Conservation (phyloP, 2,797 vertebrate species). For the Psittacula derbiana region DNA sequence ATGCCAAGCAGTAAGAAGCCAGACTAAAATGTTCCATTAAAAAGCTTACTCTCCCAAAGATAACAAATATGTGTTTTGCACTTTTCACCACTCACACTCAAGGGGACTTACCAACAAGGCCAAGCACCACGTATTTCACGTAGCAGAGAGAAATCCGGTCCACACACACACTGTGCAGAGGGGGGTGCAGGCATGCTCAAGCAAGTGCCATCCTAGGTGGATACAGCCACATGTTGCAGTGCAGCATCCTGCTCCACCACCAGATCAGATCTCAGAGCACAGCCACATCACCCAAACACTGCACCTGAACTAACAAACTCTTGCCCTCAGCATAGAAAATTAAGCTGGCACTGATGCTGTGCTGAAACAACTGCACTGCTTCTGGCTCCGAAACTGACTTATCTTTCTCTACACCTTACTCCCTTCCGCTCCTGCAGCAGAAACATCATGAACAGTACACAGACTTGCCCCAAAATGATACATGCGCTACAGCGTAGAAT, state of each 20-base stretch:
- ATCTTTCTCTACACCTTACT: neutral
- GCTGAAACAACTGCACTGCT: neutral
- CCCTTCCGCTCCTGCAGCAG: accelerated
- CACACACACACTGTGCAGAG: accelerated
- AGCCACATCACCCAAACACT: neutral
- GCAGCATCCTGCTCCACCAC: neutral
- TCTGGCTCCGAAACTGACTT: neutral
- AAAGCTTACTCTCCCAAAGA: neutral
- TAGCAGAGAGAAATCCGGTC: neutral
- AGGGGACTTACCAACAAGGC: neutral
- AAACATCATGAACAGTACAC: neutral
- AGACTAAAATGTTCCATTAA: neutral
- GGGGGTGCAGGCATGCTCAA: neutral
- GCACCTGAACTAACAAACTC: constrained; percentile 22
- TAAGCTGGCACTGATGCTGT: neutral
- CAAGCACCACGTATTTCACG: accelerated
- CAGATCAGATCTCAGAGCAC: neutral
- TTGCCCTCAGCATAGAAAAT: neutral
- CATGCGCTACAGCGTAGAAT: neutral
- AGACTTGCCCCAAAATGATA: neutral
- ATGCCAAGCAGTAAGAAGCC: neutral
- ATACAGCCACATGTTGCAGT: neutral
- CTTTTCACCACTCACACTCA: neutral
- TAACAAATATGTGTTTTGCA: neutral
- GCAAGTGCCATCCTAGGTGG: neutral